Evolutionary conservation across 2,888 invertebrate genomes (phyloP), one percentile per base, ranked within the genome.

Genomic region (Torymus tubicola): DNA sequence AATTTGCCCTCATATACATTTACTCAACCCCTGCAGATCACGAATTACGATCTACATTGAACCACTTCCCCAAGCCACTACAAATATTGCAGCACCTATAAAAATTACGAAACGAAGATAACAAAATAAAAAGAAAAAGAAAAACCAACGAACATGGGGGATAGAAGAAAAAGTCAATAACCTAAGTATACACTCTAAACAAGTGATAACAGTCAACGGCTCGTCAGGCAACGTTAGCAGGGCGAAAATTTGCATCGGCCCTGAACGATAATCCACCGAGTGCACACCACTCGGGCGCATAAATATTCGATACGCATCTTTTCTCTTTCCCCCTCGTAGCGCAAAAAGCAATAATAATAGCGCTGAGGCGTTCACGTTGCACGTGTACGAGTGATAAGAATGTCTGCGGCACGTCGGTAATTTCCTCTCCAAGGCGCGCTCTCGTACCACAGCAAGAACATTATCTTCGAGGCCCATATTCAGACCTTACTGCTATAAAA

Each of bases 281-380:
- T 24, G 24, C 16, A 13, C 65, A 8, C 31, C 3, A 31, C 31
- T 2, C 31, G 31, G 31, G 18, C 5, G 21, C 24, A 24, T 71
- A 53, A 52, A 71, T 53, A 61, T 60, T 21, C n/a, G 71, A 71
- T 71, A 71, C 71, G n/a, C 61, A 71, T 71, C 71, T 61, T 16
- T 31, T 8, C 8, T 8, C 0, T 8, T 31, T 8, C 8, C 31
- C 24, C 21, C 52, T 61, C 52, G 18, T 13, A 10, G 21, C 16
- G n/a, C 2, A 64, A n/a, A 42, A 57, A 73, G 57, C 18, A 73
- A 73, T 13, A 14, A 31, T 31, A 31, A 31, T 31, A 31, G 2
- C 31, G 31, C 4, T 8, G 31, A 31, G 31, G 31, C 31, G 31
- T 8, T 31, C 8, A 8, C 31, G 3, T 31, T 31, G 31, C 31